phyloP scores from a whole-genome alignment of 2,113 vertebrate species.

The Leucosticte australis region DNA sequence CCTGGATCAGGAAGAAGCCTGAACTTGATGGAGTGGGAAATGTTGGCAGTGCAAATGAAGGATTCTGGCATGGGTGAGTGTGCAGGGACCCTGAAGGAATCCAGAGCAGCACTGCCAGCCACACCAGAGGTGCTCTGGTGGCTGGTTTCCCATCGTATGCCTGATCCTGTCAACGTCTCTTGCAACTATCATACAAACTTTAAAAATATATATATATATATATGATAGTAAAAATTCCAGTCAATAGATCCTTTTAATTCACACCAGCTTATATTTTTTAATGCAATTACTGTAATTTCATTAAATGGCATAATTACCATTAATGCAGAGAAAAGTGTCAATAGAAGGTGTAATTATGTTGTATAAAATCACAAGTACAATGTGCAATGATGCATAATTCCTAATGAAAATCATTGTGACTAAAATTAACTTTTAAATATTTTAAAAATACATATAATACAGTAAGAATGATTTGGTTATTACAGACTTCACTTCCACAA shows the following conservation, averaged over 20 bases:
- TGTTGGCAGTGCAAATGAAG: not conserved
- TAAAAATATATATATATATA: not conserved
- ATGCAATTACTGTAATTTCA: slow-evolving; percentile 80
- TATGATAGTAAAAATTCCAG: not conserved
- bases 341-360: slow-evolving; percentile 79
- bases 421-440: slow-evolving; percentile 67
- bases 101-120: not conserved
- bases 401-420: slow-evolving; percentile 53
- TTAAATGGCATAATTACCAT: slow-evolving; percentile 78
- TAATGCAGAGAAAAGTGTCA: slow-evolving; percentile 77
- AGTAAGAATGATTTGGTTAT: slow-evolving; percentile 18
- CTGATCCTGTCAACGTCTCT: slow-evolving; percentile 21
- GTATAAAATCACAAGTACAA: slow-evolving; percentile 71
- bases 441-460: slow-evolving; percentile 44
- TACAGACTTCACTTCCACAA: not conserved
- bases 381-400: slow-evolving; percentile 73
- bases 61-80: not conserved
- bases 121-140: not conserved
- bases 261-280: slow-evolving; percentile 69
- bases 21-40: not conserved
- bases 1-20: not conserved
- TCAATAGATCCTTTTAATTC: slow-evolving; percentile 65
- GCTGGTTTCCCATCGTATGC: not conserved
- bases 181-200: slow-evolving; percentile 4
- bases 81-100: slow-evolving; percentile 45